These are phyloP conservation scores for Megathymus violae DNA, from an alignment of 1,140 invertebrate genomes.

Conservation along the genomic window DNA sequence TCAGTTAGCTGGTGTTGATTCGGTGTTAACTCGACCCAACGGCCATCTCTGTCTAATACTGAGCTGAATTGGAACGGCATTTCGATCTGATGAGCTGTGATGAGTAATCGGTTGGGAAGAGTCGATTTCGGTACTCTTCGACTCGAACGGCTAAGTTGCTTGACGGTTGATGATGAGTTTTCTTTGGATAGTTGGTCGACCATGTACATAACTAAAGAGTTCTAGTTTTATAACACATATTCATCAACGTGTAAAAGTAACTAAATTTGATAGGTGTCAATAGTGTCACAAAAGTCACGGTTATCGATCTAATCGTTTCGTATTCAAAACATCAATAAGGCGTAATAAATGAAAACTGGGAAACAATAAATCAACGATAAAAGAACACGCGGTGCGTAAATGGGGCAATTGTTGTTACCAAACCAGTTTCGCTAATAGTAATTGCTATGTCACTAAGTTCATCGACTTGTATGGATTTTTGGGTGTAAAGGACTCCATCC, in stretches of 20 bases:
- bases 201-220: not conserved
- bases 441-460: conserved; percentile 7
- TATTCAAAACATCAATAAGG: not conserved
- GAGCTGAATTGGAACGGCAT: no score
- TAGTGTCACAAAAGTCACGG: not conserved
- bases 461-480: not conserved
- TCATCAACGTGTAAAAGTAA: not conserved
- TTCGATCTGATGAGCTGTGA: no score
- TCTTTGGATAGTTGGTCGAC: no score
- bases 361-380: conserved; percentile 51
- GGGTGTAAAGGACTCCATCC: no score
- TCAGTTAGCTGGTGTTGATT: no score
- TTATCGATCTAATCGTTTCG: conserved; percentile 7
- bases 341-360: conserved; percentile 53
- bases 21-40: no score
- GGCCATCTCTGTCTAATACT: no score
- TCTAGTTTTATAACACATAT: no score
- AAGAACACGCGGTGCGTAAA: conserved; percentile 35
- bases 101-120: no score
- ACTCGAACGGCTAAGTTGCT: no score
- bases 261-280: not conserved
- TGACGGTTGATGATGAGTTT: no score
- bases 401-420: conserved; percentile 1
- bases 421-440: conserved; percentile 11
- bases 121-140: no score